These are phyloP conservation scores for Ahaetulla prasina DNA, from an alignment of 2,113 vertebrate species.

Conservation along the genomic window DNA sequence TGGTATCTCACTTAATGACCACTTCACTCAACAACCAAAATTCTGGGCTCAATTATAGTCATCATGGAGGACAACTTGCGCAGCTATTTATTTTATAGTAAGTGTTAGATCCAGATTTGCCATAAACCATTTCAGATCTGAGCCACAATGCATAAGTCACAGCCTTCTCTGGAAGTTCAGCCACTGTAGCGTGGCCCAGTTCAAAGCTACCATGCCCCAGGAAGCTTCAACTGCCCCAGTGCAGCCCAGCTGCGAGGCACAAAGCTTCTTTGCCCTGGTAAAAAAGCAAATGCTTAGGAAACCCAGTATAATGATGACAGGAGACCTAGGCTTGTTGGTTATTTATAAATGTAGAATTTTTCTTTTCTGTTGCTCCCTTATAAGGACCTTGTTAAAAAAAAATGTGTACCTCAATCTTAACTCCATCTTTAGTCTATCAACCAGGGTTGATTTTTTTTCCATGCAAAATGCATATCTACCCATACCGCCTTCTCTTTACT, in stretches of 20 bases:
- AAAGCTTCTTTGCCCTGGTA: background rate
- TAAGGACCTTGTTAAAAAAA: background rate
- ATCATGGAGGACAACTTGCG: too few species aligned
- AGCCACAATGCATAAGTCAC: background rate
- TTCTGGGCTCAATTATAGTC: too few species aligned
- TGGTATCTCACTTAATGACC: too few species aligned
- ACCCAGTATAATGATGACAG: background rate
- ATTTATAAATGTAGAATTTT: background rate
- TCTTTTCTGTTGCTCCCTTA: background rate
- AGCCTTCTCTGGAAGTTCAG: background rate
- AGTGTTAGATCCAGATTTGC: background rate
- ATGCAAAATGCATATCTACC: background rate
- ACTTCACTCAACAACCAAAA: too few species aligned
- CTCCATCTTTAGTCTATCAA: background rate
- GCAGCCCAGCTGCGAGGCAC: background rate
- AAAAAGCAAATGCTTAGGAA: background rate
- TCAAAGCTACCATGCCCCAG: background rate
- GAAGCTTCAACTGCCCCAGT: background rate
- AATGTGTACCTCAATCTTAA: background rate
- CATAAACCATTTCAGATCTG: background rate
- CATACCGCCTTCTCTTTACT: background rate
- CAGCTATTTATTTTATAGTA: background rate
- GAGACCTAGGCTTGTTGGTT: background rate
- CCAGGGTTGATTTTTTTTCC: background rate
- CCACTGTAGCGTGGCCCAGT: background rate